Conservation (phyloP, 1,140 invertebrate species). For the Drosophila subpulchrella region DNA sequence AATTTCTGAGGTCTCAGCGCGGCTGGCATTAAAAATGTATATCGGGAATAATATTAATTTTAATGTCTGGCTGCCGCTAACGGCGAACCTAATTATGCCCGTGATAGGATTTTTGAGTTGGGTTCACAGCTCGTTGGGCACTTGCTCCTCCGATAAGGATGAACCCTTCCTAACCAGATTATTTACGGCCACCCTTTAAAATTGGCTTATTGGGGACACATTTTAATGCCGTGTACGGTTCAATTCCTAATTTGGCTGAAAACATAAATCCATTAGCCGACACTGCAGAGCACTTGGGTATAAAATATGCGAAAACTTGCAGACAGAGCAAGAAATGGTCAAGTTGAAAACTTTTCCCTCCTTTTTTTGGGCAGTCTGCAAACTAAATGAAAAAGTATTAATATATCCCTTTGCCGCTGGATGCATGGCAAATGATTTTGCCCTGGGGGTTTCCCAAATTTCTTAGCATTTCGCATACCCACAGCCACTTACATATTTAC, state of each 20-base stretch:
- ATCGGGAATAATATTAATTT: constrained; percentile 75
- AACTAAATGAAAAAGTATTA: constrained; percentile 82
- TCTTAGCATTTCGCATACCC: constrained; percentile 45
- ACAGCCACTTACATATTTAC: constrained; percentile 6
- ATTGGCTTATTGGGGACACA: constrained; percentile 57
- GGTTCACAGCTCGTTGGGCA: constrained; percentile 28
- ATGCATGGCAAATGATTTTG: constrained; percentile 65
- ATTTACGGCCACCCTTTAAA: constrained; percentile 25
- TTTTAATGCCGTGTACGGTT: constrained; percentile 50
- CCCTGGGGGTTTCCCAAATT: constrained; percentile 56
- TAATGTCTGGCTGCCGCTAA: constrained; percentile 54
- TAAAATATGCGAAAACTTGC: constrained; percentile 73
- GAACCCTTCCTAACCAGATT: constrained; percentile 39
- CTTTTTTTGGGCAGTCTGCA: constrained; percentile 24
- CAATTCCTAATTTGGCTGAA: constrained; percentile 50
- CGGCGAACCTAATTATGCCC: constrained; percentile 50
- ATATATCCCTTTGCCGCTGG: constrained; percentile 61
- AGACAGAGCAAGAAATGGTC: constrained; percentile 54
- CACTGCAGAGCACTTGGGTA: constrained; percentile 16
- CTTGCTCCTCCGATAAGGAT: constrained; percentile 30
- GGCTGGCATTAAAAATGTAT: constrained; percentile 74
- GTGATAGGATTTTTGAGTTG: constrained; percentile 54
- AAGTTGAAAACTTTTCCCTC: constrained; percentile 61
- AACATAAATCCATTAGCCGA: constrained; percentile 65
- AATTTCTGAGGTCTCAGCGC: constrained; percentile 65